Base-by-base conservation (phyloP, 2,113 vertebrate genomes). In the Myotis davidii region DNA sequence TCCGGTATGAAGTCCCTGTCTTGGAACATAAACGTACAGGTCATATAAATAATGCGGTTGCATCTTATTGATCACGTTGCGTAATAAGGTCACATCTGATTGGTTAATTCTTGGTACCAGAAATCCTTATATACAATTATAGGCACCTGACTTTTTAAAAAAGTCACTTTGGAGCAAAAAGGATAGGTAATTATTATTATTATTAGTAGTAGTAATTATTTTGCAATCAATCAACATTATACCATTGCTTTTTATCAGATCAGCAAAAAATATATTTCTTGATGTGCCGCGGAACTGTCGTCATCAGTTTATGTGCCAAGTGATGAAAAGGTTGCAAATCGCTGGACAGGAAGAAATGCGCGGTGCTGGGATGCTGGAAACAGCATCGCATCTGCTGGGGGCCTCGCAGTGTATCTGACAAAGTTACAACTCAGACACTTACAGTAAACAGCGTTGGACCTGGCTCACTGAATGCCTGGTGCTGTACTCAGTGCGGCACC, bases 401-500 rank as follows among this genome's bases (percentile, higher is more conserved):
- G 56, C 27, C 39, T 3, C 9, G 21, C 0, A 48, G 27, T 70
- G 84, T 32, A 3, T 8, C 14, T 3, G 5, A 5, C 1, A 13
- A 37, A 13, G 7, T 32, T 23, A 39, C 12, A 27, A 0, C 37
- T 12, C 29, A 23, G 70, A 52, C 48, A 52, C 11, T 27, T 52
- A 16, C 8, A 21, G 7, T 50, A 25, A 32, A 78, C 54, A 69
- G 10, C 7, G 2, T 42, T 29, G 34, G 39, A 20, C 34, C 25
- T 32, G 39, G 0, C 37, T n/a, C 77, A 32, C 2, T 16, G 12
- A 21, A 50, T 0, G 6, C 16, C 73, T 16, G 67, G 21, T 9
- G 1, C 25, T 29, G 2, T 12, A 23, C 67, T 32, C 2, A 2
- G 29, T 3, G 12, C 16, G 1, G 32, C 1, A 20, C 29, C 29